phyloP scores from a whole-genome alignment of 2,797 vertebrate genomes.

The Smutsia temminckii region DNA sequence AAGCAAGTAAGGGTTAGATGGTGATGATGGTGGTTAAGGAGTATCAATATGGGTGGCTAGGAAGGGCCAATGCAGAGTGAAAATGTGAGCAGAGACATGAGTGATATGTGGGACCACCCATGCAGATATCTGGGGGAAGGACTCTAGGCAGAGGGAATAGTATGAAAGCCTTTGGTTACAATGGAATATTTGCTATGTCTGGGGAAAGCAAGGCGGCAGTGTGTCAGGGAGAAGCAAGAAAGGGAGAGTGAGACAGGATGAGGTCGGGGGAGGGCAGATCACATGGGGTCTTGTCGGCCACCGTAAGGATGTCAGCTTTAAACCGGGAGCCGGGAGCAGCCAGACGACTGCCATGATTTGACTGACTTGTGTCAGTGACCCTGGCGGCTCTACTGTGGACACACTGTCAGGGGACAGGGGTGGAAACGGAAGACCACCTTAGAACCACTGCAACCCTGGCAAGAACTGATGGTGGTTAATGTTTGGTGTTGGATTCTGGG shows the following conservation, averaged over 20 bases:
- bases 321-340: not conserved
- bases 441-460: not conserved
- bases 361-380: not conserved
- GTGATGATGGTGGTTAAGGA: not conserved
- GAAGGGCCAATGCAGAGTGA: not conserved
- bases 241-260: not conserved
- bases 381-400: not conserved
- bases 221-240: not conserved
- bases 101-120: not conserved
- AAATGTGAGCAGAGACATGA: not conserved
- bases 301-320: not conserved
- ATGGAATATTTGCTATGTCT: not conserved
- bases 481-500: not conserved
- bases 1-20: not conserved
- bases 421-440: not conserved
- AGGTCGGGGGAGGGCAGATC: not conserved
- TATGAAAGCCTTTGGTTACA: not conserved
- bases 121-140: not conserved
- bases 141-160: not conserved
- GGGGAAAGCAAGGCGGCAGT: not conserved
- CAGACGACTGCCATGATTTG: not conserved
- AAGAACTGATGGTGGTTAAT: not conserved
- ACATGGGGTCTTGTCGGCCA: no score
- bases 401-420: no score
- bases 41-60: rapidly evolving